Conservation (phyloP, 2,888 invertebrate genomes). For the Caradrina kadenii region DNA sequence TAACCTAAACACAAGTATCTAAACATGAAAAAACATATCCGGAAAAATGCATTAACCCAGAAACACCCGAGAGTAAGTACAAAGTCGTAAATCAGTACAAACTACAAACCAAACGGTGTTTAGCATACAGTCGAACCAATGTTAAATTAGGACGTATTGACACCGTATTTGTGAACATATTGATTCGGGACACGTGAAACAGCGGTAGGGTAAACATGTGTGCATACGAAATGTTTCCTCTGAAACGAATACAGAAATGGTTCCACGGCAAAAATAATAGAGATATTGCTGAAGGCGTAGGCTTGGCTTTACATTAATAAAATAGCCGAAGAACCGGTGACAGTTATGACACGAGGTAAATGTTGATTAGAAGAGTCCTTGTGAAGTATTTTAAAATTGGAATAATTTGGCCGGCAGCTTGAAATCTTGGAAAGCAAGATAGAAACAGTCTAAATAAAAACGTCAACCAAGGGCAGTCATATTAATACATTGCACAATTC, state of each 20-base stretch:
- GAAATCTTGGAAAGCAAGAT: too few species aligned
- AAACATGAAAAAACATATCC: not conserved
- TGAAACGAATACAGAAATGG: constrained; percentile 65
- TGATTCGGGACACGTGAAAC: constrained; percentile 69
- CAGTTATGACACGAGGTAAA: too few species aligned
- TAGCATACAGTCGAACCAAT: constrained; percentile 35
- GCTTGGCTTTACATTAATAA: too few species aligned
- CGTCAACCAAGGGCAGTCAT: not conserved
- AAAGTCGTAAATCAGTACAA: not conserved
- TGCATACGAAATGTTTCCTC: constrained; percentile 69
- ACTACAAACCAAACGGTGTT: constrained; percentile 11
- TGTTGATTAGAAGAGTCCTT: too few species aligned
- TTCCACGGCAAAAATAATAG: constrained; percentile 50
- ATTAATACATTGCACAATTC: not conserved
- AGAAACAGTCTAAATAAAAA: too few species aligned
- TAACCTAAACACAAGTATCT: not conserved
- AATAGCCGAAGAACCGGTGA: too few species aligned
- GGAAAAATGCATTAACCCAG: not conserved
- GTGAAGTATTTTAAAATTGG: too few species aligned
- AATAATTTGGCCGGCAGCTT: too few species aligned
- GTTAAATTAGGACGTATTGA: constrained; percentile 48
- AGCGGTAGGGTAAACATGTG: constrained; percentile 63
- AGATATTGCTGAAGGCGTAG: not conserved
- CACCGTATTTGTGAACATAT: constrained; percentile 59
- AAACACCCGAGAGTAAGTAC: not conserved